Evolutionary conservation across 1,140 invertebrate species (phyloP), one percentile per base, ranked within the genome.

Genomic region (Sinonovacula constricta): DNA sequence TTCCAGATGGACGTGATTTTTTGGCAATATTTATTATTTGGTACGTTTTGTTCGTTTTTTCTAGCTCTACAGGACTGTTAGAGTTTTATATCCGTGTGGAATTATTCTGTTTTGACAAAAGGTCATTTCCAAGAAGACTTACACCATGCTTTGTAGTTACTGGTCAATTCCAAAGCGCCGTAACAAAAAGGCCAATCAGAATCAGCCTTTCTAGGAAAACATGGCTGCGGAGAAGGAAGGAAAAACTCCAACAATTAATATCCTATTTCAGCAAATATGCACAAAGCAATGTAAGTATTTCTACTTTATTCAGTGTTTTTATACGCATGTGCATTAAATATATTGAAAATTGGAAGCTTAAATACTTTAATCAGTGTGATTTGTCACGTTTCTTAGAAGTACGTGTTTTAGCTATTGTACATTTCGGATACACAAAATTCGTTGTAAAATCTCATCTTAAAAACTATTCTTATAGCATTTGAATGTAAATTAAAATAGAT

Each of bases 1-100:
- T 62, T 62, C 59, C 30, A 62, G 30, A 62, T 1, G n/a, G 3
- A 3, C 59, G 59, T 59, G 33, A 22, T 30, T 59, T 59, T 24
- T 59, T 59, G 7, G 56, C 5, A 30, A 59, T 59, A 59, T 26
- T 5, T 24, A 59, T 3, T 28, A 4, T 59, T 59, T 59, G 7
- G 24, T 59, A 59, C 24, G 33, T 59, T 59, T 24, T 59, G 28
- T 59, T 59, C 56, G 5, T 5, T 30, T 59, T 22, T 24, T 4
- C 24, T 14, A 24, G 56, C 56, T 59, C 56, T 59, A 59, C 3
- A 59, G 2, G 3, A 30, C 33, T 2, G 33, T 10, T n/a, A n/a
- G 2, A 2, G 14, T 30, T 18, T 12, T 59, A 26, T 30, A 3
- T 59, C 2, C 28, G 7, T 59, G 18, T 59, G 24, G 56, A 59